These are phyloP conservation scores for Diaphora mendica DNA, from an alignment of 2,888 invertebrate genomes.

Conservation along the genomic window DNA sequence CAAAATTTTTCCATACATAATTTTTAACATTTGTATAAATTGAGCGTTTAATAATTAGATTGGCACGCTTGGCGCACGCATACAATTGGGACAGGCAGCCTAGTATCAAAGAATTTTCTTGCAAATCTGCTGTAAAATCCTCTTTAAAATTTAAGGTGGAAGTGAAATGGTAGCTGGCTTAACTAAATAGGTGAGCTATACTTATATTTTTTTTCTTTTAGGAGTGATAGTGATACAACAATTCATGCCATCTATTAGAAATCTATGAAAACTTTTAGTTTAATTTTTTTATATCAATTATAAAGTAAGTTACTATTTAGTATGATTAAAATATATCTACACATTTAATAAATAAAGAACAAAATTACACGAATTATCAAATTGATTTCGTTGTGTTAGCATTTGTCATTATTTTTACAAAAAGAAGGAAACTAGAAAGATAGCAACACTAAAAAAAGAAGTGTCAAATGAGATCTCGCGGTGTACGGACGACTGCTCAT, in stretches of 20 bases:
- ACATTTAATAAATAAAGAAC: not conserved
- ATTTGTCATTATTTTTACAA: not conserved
- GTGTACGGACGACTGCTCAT: constrained; percentile 27
- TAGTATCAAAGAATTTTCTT: too few species aligned
- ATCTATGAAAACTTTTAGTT: not conserved
- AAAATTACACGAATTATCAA: not conserved
- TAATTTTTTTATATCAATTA: not conserved
- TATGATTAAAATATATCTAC: not conserved
- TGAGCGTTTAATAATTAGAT: too few species aligned
- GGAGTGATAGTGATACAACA: not conserved
- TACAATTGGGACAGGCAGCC: too few species aligned
- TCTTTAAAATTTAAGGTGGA: not conserved
- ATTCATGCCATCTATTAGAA: not conserved
- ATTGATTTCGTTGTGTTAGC: not conserved
- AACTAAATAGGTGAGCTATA: too few species aligned
- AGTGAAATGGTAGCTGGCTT: not conserved
- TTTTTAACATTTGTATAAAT: too few species aligned
- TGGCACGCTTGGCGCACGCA: too few species aligned
- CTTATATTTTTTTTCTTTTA: not conserved
- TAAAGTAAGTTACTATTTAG: not conserved
- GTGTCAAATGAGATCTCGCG: constrained; percentile 42
- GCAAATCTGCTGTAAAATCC: too few species aligned
- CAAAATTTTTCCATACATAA: too few species aligned
- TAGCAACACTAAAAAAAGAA: constrained; percentile 26
- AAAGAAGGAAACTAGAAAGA: not conserved